Conservation (phyloP, 2,113 vertebrate genomes). For the Austrofundulus limnaeus region DNA sequence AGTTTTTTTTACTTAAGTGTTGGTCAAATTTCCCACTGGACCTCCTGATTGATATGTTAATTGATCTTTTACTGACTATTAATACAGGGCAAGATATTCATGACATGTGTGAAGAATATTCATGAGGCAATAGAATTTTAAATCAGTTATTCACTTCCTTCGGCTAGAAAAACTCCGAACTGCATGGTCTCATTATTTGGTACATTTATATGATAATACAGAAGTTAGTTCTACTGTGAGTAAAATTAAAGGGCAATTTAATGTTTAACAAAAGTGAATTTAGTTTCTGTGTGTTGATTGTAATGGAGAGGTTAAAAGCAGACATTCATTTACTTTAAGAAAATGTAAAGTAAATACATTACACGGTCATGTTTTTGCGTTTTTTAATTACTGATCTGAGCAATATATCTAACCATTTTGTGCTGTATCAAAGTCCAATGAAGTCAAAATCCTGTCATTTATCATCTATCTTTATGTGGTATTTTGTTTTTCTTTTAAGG, state of each 20-base stretch:
- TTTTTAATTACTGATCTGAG: no score
- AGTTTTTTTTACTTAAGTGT: neutral
- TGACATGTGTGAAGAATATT: constrained; percentile 71
- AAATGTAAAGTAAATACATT: no score
- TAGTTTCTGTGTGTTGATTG: neutral
- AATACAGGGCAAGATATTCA: constrained; percentile 72
- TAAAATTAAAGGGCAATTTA: neutral
- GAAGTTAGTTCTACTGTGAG: neutral
- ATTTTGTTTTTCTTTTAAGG: no score
- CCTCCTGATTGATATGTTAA: constrained; percentile 72
- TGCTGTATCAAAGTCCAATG: no score
- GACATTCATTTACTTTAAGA: no score
- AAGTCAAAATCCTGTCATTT: no score
- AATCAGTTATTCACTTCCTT: constrained; percentile 45
- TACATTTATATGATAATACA: constrained; percentile 25
- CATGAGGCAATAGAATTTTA: constrained; percentile 75
- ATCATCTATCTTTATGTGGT: no score
- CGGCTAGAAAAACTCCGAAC: constrained; percentile 2
- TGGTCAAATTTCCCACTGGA: constrained; percentile 53
- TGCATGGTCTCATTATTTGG: constrained; percentile 8
- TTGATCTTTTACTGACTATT: constrained; percentile 76
- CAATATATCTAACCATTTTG: no score
- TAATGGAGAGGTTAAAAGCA: neutral
- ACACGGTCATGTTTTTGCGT: no score
- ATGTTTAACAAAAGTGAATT: neutral